Evolutionary conservation across 1,140 invertebrate genomes (phyloP).

Genomic region (Listronotus bonariensis): DNA sequence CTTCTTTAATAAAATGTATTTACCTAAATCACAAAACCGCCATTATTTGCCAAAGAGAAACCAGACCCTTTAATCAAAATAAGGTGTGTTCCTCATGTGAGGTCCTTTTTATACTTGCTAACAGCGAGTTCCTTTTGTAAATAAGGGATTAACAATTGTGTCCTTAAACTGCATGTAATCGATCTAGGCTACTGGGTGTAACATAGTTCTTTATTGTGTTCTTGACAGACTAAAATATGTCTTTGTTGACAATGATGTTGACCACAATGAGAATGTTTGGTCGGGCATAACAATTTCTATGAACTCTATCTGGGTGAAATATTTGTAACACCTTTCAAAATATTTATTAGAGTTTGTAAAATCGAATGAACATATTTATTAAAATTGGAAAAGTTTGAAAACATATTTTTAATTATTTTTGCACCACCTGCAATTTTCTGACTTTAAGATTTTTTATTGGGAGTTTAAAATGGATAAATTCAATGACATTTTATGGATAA

Average conservation of each 20-base stretch:
- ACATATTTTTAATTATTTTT: too few species aligned
- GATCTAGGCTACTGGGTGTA: slow-evolving; percentile 41
- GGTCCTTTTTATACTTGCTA: slow-evolving; percentile 45
- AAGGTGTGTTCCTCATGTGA: slow-evolving; percentile 47
- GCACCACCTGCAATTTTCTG: too few species aligned
- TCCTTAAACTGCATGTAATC: slow-evolving; percentile 54
- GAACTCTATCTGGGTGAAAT: not conserved
- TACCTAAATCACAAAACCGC: not conserved
- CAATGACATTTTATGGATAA: too few species aligned
- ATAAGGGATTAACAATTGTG: slow-evolving; percentile 54
- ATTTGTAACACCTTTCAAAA: slow-evolving; percentile 8
- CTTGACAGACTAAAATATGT: slow-evolving; percentile 17
- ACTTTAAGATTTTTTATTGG: too few species aligned
- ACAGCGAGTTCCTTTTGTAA: slow-evolving; percentile 47
- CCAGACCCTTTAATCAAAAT: slow-evolving; percentile 18
- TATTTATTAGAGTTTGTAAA: slow-evolving; percentile 1
- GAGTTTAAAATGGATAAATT: too few species aligned
- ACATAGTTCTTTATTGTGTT: slow-evolving; percentile 17
- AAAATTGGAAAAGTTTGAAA: too few species aligned
- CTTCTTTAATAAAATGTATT: too few species aligned
- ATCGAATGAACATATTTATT: too few species aligned
- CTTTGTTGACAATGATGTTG: slow-evolving; percentile 25
- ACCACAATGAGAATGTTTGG: slow-evolving; percentile 11
- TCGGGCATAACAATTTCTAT: slow-evolving; percentile 1
- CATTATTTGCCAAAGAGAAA: slow-evolving; percentile 1